Conservation (phyloP, 2,888 invertebrate genomes). For the Cephalotes varians region DNA sequence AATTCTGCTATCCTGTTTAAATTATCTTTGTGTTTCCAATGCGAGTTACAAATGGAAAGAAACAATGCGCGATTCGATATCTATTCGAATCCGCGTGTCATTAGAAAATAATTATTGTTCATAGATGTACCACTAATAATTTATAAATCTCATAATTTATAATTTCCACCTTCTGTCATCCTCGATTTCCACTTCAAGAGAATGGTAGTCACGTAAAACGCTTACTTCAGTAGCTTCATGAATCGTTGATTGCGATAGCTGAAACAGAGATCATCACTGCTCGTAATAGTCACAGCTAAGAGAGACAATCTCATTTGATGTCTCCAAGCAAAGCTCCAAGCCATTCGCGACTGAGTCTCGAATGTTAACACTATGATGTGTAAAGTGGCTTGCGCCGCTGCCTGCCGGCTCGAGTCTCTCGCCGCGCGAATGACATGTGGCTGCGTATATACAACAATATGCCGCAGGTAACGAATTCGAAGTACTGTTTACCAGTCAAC, state of each 20-base stretch:
- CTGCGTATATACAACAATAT: not conserved
- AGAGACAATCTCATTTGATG: not conserved
- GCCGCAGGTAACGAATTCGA: not conserved
- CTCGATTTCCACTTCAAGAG: not conserved
- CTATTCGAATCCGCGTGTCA: not conserved
- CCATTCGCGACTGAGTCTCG: not conserved
- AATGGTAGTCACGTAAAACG: not conserved
- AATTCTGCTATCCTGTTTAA: not conserved
- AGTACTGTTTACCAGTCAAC: not conserved
- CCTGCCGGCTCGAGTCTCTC: not conserved
- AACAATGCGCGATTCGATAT: not conserved
- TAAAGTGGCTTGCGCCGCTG: not conserved
- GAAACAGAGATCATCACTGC: not conserved
- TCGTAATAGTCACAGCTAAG: not conserved
- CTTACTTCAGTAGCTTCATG: not conserved
- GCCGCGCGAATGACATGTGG: not conserved
- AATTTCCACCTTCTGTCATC: not conserved
- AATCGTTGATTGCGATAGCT: not conserved
- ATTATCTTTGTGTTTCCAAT: not conserved
- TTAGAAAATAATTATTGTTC: not conserved
- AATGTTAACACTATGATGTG: not conserved
- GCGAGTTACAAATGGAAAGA: not conserved
- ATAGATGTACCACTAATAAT: not conserved
- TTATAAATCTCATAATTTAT: not conserved
- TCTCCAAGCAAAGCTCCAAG: too few relatives aligned